These are phyloP conservation scores for Phylloscopus trochilus DNA, from an alignment of 2,113 vertebrate species.

Conservation along the genomic window DNA sequence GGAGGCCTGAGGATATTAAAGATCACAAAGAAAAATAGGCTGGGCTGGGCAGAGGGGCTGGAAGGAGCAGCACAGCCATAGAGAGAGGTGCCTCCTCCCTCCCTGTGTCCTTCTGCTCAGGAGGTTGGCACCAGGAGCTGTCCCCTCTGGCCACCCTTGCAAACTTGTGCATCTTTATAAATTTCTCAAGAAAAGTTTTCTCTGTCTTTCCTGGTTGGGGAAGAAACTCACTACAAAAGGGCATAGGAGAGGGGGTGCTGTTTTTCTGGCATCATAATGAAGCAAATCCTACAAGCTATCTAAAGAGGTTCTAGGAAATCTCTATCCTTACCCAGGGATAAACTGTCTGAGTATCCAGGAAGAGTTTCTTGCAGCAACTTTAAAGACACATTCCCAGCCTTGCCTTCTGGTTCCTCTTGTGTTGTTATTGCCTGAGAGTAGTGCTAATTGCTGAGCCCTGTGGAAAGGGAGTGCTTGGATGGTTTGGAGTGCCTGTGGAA, in stretches of 20 bases:
- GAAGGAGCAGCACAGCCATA: not conserved
- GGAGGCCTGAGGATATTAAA: not conserved
- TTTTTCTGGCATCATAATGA: not conserved
- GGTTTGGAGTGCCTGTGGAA: not conserved
- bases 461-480: not conserved
- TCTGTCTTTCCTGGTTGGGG: not conserved
- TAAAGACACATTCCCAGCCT: not conserved
- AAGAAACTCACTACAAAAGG: not conserved
- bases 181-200: not conserved
- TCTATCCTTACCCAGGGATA: not conserved
- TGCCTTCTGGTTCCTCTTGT: not conserved
- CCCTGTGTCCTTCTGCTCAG: not conserved
- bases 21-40: not conserved
- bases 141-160: not conserved
- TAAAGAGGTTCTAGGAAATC: not conserved
- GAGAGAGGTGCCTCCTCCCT: not conserved
- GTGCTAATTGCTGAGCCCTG: not conserved
- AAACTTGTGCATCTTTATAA: not conserved
- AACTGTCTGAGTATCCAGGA: not conserved
- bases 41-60: fast-evolving
- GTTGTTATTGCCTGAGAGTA: not conserved
- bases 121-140: not conserved
- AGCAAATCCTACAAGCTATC: not conserved
- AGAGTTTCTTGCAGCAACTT: not conserved
- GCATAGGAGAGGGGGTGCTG: not conserved